phyloP scores from a whole-genome alignment of 2,113 vertebrate species.

The Pseudorhombus dupliciocellatus region DNA sequence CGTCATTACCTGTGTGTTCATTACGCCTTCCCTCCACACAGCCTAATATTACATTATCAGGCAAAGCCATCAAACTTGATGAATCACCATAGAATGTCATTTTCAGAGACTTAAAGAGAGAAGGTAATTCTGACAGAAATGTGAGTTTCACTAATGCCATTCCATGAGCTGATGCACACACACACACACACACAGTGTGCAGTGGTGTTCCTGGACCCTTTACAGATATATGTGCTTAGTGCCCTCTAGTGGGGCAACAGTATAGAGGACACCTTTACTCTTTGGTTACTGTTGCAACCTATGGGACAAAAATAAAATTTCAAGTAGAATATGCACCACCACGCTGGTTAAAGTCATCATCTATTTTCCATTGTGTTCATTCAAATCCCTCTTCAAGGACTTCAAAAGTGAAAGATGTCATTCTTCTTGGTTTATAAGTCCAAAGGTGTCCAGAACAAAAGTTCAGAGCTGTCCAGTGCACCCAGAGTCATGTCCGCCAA shows the following conservation, averaged over 20 bases:
- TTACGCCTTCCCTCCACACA: constrained; percentile 49
- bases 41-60: constrained; percentile 56
- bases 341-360: neutral
- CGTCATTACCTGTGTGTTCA: constrained; percentile 68
- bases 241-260: constrained; percentile 57
- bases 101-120: constrained; percentile 47
- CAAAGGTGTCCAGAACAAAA: neutral
- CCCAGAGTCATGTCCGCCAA: neutral
- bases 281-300: constrained; percentile 55
- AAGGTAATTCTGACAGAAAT: constrained; percentile 48
- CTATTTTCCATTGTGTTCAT: neutral
- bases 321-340: neutral
- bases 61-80: constrained; percentile 67
- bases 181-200: neutral
- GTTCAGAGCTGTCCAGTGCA: neutral
- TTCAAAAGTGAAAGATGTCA: rapidly evolving
- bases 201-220: constrained; percentile 1
- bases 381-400: neutral
- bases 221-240: neutral
- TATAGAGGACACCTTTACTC: constrained; percentile 1
- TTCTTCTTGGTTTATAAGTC: neutral
- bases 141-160: constrained; percentile 42
- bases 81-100: constrained; percentile 51
- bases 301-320: constrained; percentile 41
- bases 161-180: constrained; percentile 15